Evolutionary conservation across 2,113 vertebrate species (phyloP).

Genomic region (Phainopepla nitens): DNA sequence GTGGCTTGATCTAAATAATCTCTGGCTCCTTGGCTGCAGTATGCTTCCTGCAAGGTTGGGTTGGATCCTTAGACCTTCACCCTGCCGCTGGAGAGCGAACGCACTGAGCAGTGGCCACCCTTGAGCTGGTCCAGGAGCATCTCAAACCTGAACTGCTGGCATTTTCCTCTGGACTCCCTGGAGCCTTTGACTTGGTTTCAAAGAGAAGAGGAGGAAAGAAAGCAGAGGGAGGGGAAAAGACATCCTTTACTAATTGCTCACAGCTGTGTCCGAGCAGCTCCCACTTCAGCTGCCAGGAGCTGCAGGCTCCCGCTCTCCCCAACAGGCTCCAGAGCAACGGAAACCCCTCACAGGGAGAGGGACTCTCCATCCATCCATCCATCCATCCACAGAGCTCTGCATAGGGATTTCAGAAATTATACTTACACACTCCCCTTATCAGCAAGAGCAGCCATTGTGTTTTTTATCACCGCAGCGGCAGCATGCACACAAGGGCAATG

Average conservation of each 20-base stretch:
- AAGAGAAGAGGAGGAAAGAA: not conserved
- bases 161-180: not conserved
- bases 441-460: constrained; percentile 26
- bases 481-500: not conserved
- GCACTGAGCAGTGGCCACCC: rapidly evolving
- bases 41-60: constrained; percentile 3
- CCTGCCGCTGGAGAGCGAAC: rapidly evolving
- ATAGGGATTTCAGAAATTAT: constrained; percentile 8
- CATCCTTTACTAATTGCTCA: constrained; percentile 46
- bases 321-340: not conserved
- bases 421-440: constrained; percentile 31
- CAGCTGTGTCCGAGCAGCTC: constrained; percentile 49
- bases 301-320: not conserved
- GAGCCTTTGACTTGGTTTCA: not conserved
- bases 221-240: not conserved
- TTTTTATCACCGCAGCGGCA: not conserved
- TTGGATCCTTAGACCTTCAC: not conserved
- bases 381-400: not conserved
- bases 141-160: not conserved
- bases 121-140: not conserved
- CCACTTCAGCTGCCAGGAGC: constrained; percentile 41
- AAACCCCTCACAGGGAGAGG: not conserved
- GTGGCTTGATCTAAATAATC: constrained; percentile 66
- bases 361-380: not conserved
- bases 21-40: not conserved